phyloP scores from a whole-genome alignment of 2,113 vertebrate genomes.

The Zosterops borbonicus region DNA sequence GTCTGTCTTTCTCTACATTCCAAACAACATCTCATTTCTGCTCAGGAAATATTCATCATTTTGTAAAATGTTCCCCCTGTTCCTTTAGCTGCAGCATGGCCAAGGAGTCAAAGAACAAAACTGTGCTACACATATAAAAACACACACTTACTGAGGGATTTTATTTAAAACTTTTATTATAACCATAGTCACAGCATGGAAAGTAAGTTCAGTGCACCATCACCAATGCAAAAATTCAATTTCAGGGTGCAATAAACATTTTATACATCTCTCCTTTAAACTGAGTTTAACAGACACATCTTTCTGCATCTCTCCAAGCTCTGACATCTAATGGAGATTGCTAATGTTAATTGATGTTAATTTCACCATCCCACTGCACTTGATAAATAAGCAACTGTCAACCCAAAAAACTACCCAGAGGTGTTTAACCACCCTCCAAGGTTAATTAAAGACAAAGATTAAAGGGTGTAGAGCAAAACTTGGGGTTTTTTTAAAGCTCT shows the following conservation, averaged over 20 bases:
- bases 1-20: conserved; percentile 28
- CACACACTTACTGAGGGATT: neutral
- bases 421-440: neutral
- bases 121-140: neutral
- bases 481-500: neutral
- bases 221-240: conserved; percentile 4
- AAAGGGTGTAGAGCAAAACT: neutral
- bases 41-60: conserved; percentile 56
- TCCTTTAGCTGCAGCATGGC: neutral
- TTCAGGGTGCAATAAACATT: neutral
- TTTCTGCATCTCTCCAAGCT: neutral
- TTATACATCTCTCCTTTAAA: neutral
- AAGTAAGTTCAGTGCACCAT: neutral
- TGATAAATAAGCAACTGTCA: neutral
- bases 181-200: neutral
- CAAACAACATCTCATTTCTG: conserved; percentile 51
- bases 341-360: neutral
- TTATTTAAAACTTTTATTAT: conserved; percentile 33
- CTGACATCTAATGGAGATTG: neutral
- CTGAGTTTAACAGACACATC: neutral
- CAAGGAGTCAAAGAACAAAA: conserved; percentile 3
- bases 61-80: neutral
- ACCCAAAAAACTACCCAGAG: neutral
- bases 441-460: neutral
- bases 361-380: neutral